Evolutionary conservation across 1,140 invertebrate species (phyloP).

Genomic region (Lineus longissimus): DNA sequence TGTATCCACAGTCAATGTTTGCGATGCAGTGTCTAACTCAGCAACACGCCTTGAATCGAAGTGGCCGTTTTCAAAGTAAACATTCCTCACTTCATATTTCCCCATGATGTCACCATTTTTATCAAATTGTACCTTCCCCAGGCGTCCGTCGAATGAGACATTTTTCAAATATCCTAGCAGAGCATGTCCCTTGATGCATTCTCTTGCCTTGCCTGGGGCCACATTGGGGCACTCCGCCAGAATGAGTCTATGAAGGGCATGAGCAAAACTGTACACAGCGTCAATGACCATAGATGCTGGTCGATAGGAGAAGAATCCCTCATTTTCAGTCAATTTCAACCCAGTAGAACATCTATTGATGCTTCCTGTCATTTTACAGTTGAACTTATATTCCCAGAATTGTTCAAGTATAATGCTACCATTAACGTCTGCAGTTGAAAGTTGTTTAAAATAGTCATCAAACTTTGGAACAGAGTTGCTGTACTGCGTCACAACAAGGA

Average conservation of each 20-base stretch:
- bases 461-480: conserved; percentile 26
- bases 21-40: conserved; percentile 26
- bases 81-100: conserved; percentile 23
- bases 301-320: too few relatives aligned
- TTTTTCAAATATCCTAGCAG: conserved; percentile 25
- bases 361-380: background rate
- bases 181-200: conserved; percentile 22
- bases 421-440: background rate
- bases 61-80: background rate
- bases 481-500: conserved; percentile 67
- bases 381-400: background rate
- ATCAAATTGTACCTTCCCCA: conserved; percentile 32
- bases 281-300: conserved; percentile 78
- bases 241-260: conserved; percentile 62
- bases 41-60: conserved; percentile 8
- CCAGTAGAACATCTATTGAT: background rate
- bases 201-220: background rate
- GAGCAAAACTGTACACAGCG: conserved; percentile 77
- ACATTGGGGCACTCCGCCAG: conserved; percentile 6
- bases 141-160: conserved; percentile 24
- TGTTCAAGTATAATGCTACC: background rate
- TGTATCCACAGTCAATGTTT: too few relatives aligned
- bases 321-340: background rate
- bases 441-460: conserved; percentile 25
- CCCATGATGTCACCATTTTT: conserved; percentile 32